phyloP scores from a whole-genome alignment of 2,888 invertebrate species.

The Andrena chrysosceles region DNA sequence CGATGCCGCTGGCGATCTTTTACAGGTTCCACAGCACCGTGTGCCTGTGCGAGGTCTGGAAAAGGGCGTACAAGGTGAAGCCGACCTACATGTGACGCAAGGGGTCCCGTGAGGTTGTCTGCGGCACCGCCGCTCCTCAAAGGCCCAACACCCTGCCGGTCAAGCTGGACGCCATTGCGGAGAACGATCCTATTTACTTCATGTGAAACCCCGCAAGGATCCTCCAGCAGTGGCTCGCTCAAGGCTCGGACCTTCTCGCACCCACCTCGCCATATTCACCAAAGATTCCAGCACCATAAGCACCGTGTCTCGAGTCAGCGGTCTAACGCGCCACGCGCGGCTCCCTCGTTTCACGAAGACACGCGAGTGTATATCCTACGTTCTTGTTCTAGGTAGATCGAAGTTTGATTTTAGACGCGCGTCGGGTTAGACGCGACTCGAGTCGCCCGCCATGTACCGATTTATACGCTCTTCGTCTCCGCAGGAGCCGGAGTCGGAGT shows the following conservation, averaged over 20 bases:
- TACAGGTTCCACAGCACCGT: conserved; percentile 98
- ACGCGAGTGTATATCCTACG: background rate
- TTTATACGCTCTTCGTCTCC: background rate
- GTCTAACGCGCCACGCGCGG: background rate
- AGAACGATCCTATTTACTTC: conserved; percentile 81
- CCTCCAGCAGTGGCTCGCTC: background rate
- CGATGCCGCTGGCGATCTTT: conserved; percentile 96
- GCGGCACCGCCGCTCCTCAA: conserved; percentile 67
- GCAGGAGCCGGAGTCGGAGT: background rate
- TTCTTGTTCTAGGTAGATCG: conserved; percentile 13
- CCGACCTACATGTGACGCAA: conserved; percentile 92
- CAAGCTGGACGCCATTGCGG: conserved; percentile 79
- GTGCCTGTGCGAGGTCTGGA: conserved; percentile 98
- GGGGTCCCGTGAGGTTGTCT: conserved; percentile 76
- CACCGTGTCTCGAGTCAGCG: background rate
- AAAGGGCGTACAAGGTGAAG: conserved; percentile 96
- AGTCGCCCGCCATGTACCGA: background rate
- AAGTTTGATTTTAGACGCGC: background rate
- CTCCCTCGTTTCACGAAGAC: background rate
- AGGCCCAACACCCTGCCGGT: conserved; percentile 78
- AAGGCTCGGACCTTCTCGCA: too few species aligned
- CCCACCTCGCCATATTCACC: conserved; percentile 1
- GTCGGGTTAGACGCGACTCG: background rate
- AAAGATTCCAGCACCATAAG: background rate
- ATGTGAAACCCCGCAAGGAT: conserved; percentile 71